phyloP scores from a whole-genome alignment of 2,888 invertebrate species.

The Azorinus chamasolen region DNA sequence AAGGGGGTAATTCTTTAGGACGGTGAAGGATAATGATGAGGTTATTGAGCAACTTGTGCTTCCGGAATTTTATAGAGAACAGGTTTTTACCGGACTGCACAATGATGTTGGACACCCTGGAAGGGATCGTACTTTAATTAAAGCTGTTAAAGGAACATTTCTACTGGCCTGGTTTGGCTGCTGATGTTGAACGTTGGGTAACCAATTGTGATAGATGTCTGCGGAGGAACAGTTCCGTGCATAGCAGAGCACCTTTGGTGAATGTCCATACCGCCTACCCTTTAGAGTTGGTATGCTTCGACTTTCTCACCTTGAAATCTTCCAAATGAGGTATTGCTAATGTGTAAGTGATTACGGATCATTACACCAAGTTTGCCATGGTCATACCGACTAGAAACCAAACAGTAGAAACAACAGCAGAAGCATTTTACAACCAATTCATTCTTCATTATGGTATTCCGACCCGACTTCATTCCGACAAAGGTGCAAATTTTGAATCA shows the following conservation, averaged over 20 bases:
- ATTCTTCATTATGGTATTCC: too few species aligned
- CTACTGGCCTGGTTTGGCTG: slow-evolving; percentile 18
- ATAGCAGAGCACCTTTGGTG: slow-evolving; percentile 24
- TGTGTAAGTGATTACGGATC: slow-evolving; percentile 30
- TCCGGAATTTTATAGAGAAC: slow-evolving; percentile 6
- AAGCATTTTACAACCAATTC: too few species aligned
- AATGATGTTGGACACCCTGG: slow-evolving; percentile 32
- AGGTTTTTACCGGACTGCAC: slow-evolving; percentile 20
- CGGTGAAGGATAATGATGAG: background rate
- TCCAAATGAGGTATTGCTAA: slow-evolving; percentile 26
- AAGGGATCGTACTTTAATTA: slow-evolving; percentile 16
- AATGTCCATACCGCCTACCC: slow-evolving; percentile 25
- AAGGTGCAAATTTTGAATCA: too few species aligned
- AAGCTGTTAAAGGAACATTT: slow-evolving; percentile 18
- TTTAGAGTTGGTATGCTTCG: slow-evolving; percentile 36
- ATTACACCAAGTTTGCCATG: slow-evolving; percentile 39
- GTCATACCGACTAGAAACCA: slow-evolving; percentile 49
- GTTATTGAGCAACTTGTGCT: slow-evolving; percentile 21
- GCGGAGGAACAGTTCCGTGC: slow-evolving; percentile 7
- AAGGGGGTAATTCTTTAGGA: slow-evolving; percentile 21
- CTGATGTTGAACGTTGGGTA: slow-evolving; percentile 10
- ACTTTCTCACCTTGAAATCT: slow-evolving; percentile 28
- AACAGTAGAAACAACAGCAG: slow-evolving; percentile 51
- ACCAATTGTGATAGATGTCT: slow-evolving; percentile 25
- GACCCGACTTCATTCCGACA: slow-evolving; percentile 44